Evolutionary conservation across 2,888 invertebrate genomes (phyloP), one percentile per base, ranked within the genome.

Genomic region (Aphodius sticticus): DNA sequence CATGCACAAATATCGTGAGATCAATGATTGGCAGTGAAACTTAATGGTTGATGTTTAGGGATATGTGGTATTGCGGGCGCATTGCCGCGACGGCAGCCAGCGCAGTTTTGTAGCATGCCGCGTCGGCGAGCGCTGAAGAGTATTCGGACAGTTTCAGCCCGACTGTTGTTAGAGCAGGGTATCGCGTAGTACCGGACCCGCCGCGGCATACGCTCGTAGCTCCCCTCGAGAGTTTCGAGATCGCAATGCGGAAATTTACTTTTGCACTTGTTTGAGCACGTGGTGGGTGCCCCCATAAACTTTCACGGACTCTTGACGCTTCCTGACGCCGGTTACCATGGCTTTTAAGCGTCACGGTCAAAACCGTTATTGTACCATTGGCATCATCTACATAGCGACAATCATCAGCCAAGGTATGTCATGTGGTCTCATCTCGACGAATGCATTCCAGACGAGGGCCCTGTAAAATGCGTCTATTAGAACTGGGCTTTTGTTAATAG

Each of bases 361-460:
- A 79, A 88, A 87, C 83, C 87, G 91, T 87, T 88, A 88, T 83
- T 88, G 92, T 83, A 90, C 91, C 81, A 92, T 92, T 86, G 92
- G 91, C 89, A 87, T 92, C 85, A 90, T 92, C 83, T 92, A 92
- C 84, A 91, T 92, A 86, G 91, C 92, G 83, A 92, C 92, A 70
- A 92, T 92, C 84, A 91, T 92, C 85, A 92, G 92, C 85, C 92
- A 92, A 90, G 92, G 92, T 92, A 85, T 87, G 86, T 86, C 92
- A 85, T 87, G 86, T 86, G 81, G 75, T 79, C 79, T 77, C 69
- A 72, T 35, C n/a, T 12, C 37, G 35, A 74, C 15, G 53, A 14
- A 6, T 15, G 77, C 38, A 15, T 37, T 74, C n/a, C 74, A 71
- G 12, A 71, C 12, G 74, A 74, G 83, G 83, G 84, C 85, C 86